phyloP scores from a whole-genome alignment of 2,888 invertebrate genomes.

The Clivina fossor region DNA sequence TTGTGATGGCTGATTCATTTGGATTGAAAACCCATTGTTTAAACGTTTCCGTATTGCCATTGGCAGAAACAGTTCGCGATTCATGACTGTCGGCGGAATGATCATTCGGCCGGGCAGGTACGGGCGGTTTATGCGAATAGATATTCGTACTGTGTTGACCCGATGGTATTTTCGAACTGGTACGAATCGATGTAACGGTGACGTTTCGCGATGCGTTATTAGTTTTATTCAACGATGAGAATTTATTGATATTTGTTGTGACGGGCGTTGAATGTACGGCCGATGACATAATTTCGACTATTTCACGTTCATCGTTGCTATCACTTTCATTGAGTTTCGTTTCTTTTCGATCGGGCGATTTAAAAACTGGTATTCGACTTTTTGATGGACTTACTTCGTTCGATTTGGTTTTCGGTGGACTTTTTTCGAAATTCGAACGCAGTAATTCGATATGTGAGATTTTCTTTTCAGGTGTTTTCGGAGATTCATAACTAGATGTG shows the following conservation, averaged over 20 bases:
- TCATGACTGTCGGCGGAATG: conserved; percentile 46
- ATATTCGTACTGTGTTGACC: conserved; percentile 47
- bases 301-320: conserved; percentile 49
- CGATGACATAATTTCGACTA: conserved; percentile 51
- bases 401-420: conserved; percentile 40
- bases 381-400: conserved; percentile 53
- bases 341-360: conserved; percentile 47
- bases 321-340: conserved; percentile 39
- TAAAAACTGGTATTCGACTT: conserved; percentile 52
- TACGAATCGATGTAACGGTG: conserved; percentile 66
- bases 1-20: conserved; percentile 47
- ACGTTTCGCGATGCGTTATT: conserved; percentile 56
- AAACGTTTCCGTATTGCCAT: conserved; percentile 48
- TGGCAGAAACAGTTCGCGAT: conserved; percentile 45
- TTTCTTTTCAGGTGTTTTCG: conserved; percentile 61
- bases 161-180: conserved; percentile 58
- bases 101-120: conserved; percentile 55
- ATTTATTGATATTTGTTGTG: too few relatives aligned
- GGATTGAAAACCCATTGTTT: conserved; percentile 54
- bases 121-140: conserved; percentile 52
- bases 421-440: conserved; percentile 55
- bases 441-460: conserved; percentile 59
- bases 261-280: conserved; percentile 48
- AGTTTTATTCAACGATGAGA: conserved; percentile 50
- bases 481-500: conserved; percentile 64